A percentile compares a stretch with the other conserved stretches of the same genome.
Evolutionary conservation across 2,888 invertebrate species (phyloP).

Genomic region (Enoplolaimus lenunculus): DNA sequence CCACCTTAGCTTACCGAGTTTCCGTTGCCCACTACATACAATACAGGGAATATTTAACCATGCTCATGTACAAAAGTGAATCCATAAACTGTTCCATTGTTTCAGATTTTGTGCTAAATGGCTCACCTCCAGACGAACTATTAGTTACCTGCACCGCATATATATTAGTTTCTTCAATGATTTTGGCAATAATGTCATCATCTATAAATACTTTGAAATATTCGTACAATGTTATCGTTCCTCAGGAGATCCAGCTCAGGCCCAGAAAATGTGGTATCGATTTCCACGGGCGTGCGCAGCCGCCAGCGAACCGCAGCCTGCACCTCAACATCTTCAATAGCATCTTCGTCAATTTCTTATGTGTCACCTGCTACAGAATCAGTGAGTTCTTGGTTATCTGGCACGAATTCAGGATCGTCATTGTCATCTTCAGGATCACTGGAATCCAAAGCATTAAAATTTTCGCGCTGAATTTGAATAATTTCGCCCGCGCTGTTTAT

Average conservation of each 20-base stretch:
- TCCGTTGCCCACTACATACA: not conserved
- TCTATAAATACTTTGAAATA: not conserved
- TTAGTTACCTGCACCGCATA: not conserved
- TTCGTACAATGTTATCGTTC: not conserved
- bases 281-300: not conserved
- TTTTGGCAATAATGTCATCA: not conserved
- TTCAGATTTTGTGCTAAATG: not conserved
- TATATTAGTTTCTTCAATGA: not conserved
- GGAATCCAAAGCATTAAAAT: not conserved
- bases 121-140: not conserved
- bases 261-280: not conserved
- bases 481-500: not conserved
- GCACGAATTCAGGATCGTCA: not conserved
- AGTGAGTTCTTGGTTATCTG: not conserved
- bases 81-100: constrained; percentile 6
- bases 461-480: not conserved
- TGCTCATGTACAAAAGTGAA: not conserved
- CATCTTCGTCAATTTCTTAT: no score
- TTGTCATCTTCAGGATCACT: not conserved
- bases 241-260: no score
- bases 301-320: not conserved
- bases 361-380: not conserved
- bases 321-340: no score
- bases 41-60: constrained; percentile 2
- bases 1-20: not conserved